Evolutionary conservation across 2,113 vertebrate species (phyloP).

Genomic region (Triplophysa rosa): DNA sequence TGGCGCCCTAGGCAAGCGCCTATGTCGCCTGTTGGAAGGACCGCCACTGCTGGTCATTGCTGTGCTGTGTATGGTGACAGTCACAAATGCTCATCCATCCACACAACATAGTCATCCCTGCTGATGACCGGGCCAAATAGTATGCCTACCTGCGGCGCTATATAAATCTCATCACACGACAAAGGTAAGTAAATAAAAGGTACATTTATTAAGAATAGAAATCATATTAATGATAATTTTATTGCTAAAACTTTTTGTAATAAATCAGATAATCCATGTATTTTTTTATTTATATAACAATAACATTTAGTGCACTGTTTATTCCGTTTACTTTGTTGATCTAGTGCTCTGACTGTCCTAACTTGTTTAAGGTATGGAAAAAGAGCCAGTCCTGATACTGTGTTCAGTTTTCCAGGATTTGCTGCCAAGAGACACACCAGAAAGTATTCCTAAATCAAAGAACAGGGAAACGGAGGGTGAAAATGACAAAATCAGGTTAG

Average conservation of each 20-base stretch:
- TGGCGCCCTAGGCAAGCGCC: too few relatives aligned
- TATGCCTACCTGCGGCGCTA: slow-evolving; percentile 94
- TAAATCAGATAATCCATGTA: too few relatives aligned
- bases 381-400: slow-evolving; percentile 86
- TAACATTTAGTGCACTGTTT: too few relatives aligned
- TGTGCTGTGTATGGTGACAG: slow-evolving; percentile 71
- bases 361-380: slow-evolving; percentile 84
- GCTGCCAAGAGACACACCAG: slow-evolving; percentile 86
- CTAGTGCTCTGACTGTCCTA: background rate
- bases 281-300: too few relatives aligned
- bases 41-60: slow-evolving; percentile 73
- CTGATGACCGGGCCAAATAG: slow-evolving; percentile 93
- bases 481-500: background rate
- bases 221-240: too few relatives aligned
- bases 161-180: slow-evolving; percentile 96
- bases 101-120: slow-evolving; percentile 90
- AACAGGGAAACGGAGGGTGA: background rate
- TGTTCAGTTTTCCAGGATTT: slow-evolving; percentile 81
- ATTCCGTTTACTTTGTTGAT: too few relatives aligned
- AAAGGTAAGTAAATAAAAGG: slow-evolving; percentile 78
- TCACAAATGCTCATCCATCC: slow-evolving; percentile 76
- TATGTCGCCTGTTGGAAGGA: too few relatives aligned
- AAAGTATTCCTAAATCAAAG: background rate
- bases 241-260: too few relatives aligned
- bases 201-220: background rate